Evolutionary conservation across 2,888 invertebrate genomes (phyloP).

Genomic region (Eumacrocentrus americanus): DNA sequence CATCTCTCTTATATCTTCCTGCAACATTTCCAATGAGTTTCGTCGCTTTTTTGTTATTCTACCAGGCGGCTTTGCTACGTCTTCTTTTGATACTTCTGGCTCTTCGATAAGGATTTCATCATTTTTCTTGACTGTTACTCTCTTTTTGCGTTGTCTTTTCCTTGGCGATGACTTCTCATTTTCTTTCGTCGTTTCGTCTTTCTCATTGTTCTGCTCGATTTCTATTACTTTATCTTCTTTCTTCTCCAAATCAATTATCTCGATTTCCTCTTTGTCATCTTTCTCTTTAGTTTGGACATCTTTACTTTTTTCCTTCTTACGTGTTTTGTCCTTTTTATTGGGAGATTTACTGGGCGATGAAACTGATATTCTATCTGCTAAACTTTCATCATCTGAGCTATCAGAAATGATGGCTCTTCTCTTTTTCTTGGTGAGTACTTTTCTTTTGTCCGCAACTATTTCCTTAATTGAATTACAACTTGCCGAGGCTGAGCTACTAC

Average conservation of each 20-base stretch:
- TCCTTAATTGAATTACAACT: constrained; percentile 33
- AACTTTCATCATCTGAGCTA: constrained; percentile 50
- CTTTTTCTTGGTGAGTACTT: constrained; percentile 39
- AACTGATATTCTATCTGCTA: constrained; percentile 41
- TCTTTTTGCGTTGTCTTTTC: constrained; percentile 31
- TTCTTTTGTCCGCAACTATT: constrained; percentile 31
- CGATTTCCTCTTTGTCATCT: constrained; percentile 27
- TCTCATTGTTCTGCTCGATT: background rate
- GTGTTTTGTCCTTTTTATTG: constrained; percentile 17
- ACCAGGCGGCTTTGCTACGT: constrained; percentile 21
- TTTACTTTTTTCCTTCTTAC: constrained; percentile 14
- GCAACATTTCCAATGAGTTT: constrained; percentile 69
- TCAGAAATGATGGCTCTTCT: constrained; percentile 51
- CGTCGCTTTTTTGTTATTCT: constrained; percentile 45
- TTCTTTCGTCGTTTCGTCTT: constrained; percentile 37
- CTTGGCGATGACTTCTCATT: constrained; percentile 23
- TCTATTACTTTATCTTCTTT: constrained; percentile 28
- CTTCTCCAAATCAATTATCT: constrained; percentile 24
- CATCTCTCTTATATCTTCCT: constrained; percentile 75
- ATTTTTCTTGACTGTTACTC: constrained; percentile 24
- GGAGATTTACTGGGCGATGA: no score
- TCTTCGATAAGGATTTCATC: constrained; percentile 29
- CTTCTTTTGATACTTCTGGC: constrained; percentile 18
- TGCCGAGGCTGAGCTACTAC: constrained; percentile 55
- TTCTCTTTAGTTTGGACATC: constrained; percentile 26